These are phyloP conservation scores for Mionectes olivaceus DNA, from an alignment of 2,797 vertebrate genomes.

Conservation along the genomic window DNA sequence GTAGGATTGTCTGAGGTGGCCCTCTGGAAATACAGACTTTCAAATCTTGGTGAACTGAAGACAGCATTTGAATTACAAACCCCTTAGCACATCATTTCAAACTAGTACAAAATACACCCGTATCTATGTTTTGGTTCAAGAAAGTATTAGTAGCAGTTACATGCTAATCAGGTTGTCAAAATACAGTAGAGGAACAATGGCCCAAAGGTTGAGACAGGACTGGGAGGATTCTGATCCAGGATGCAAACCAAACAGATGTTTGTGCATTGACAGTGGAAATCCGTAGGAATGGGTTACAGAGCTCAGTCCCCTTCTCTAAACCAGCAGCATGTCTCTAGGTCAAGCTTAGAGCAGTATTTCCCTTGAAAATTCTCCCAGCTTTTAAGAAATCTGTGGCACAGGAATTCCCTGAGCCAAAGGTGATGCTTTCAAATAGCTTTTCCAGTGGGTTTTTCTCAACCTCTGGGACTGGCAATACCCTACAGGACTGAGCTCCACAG, in stretches of 20 bases:
- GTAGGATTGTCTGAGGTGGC: background rate
- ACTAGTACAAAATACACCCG: background rate
- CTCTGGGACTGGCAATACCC: background rate
- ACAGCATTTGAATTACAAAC: conserved; percentile 9
- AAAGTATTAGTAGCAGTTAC: background rate
- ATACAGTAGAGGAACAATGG: background rate
- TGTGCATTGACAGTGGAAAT: background rate
- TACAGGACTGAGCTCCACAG: background rate
- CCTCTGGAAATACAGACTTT: background rate
- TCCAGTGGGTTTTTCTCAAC: background rate
- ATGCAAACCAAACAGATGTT: background rate
- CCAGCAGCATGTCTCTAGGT: background rate
- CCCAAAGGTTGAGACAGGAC: background rate
- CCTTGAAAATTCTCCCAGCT: background rate
- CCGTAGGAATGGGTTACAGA: fast-evolving
- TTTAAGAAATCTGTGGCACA: background rate
- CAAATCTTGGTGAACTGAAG: background rate
- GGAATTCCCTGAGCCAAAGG: background rate
- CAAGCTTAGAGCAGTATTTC: background rate
- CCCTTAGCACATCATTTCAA: background rate
- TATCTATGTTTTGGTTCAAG: background rate
- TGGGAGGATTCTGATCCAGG: background rate
- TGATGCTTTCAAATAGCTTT: background rate
- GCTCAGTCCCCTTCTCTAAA: background rate
- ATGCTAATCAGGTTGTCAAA: conserved; percentile 21